Base-by-base conservation (phyloP, 2,888 invertebrate genomes). In the Dicyrtoma fusca region DNA sequence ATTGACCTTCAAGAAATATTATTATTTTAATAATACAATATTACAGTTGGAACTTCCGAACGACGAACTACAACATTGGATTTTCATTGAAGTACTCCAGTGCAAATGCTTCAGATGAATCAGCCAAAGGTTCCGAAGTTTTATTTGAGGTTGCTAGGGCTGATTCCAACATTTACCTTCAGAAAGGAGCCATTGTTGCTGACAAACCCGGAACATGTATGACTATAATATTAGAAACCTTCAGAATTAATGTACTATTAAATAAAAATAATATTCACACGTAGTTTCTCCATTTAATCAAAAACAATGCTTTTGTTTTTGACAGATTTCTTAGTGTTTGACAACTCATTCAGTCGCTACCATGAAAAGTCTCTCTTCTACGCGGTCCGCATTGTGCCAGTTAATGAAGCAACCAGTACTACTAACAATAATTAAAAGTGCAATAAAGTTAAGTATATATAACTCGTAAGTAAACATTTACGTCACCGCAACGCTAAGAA, bases 11-110 rank as follows among this genome's bases (percentile, higher is more conserved):
- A 34, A 34, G 8, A 34, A 34, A 34, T 49, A 17, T 49, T 13
- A 49, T 6, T 4, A 49, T 49, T 49, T 17, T 34, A 34, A 34
- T n/a, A n/a, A n/a, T n/a, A n/a, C n/a, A 34, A 5, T 3, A 8
- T 51, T 44, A 19, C 47, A 73, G 73, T 42, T 73, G 73, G 73
- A 64, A 63, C 17, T 73, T 71, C 55, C 17, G 44, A 53, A 73
- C 64, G 1, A 49, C 45, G 1, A 65, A 65, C 49, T 73, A 57
- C 49, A 70, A 73, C 61, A 73, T 73, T 45, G 73, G 73, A n/a
- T 73, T 73, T 23, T n/a, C 47, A 3, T 34, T 34, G 8, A 3
- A 5, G 3, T 34, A 34, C 8, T 8, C 4, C 34, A 8, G 8
- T 34, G 34, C 34, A 3, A 34, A 3, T 3, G 34, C 3, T 34